Base-by-base conservation (phyloP, 2,888 invertebrate species). In the Cacoxenus indagator region DNA sequence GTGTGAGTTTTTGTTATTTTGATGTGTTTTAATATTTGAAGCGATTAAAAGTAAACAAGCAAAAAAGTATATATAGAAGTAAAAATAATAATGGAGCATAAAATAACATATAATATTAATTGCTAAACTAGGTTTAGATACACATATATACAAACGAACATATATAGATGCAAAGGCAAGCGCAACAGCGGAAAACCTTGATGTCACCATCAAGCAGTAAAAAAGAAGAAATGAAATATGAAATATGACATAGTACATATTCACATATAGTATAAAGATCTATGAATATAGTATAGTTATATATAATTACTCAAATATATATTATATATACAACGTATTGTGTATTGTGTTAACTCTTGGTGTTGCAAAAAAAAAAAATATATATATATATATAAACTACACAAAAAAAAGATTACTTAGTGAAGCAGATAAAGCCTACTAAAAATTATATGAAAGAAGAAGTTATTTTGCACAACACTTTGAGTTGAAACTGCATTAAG, bases 291-390 rank as follows among this genome's bases (percentile, higher is more conserved):
- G 69, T 43, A 62, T 14, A 62, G 5, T 14, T 11, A 62, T 26
- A 62, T 26, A 62, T 37, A 48, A n/a, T 31, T 72, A 64, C 67
- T 73, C 67, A 67, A 26, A 70, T 51, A 66, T 54, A 72, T 65
- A 66, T 14, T 27, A 64, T 14, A 45, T 57, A 57, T 17, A 57
- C 29, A 61, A 19, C 24, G 11, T 64, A 64, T 45, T 54, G 26
- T 43, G 48, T 22, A 31, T 65, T 65, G 65, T 65, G 65, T 65
- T 54, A 70, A 67, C 62, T 68, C 72, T 71, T 70, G 70, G 70
- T 72, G 73, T 76, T 75, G 67, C 74, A 78, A 70, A 75, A 76
- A 81, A 78, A 78, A 75, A 78, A 81, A 76, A 75, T 70, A 69
- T 72, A 74, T 71, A 75, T 75, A 76, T 71, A 76, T 80, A 75